Conservation (phyloP, 2,113 vertebrate species). For the Psettodes erumei region DNA sequence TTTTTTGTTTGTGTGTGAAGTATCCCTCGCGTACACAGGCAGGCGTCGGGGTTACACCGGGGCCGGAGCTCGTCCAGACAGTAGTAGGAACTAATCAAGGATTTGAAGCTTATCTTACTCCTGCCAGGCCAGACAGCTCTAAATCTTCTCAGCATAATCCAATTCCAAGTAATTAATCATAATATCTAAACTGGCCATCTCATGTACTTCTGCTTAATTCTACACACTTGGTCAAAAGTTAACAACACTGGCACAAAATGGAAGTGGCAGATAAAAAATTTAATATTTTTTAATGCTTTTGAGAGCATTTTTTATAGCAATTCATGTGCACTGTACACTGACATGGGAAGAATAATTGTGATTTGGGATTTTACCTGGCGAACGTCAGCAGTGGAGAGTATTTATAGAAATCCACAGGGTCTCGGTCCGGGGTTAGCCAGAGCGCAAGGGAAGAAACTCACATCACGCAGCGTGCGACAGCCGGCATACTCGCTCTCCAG, state of each 20-base stretch:
- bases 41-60: conserved; percentile 28
- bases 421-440: conserved; percentile 43
- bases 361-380: conserved; percentile 9
- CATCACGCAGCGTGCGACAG: conserved; percentile 35
- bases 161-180: conserved; percentile 66
- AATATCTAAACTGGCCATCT: conserved; percentile 36
- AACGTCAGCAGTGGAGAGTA: conserved; percentile 29
- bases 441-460: conserved; percentile 28
- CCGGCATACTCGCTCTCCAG: conserved; percentile 45
- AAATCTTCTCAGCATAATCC: conserved; percentile 72
- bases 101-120: conserved; percentile 73
- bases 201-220: background rate
- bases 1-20: background rate
- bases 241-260: background rate
- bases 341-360: background rate
- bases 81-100: conserved; percentile 58
- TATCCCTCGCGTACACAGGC: conserved; percentile 24
- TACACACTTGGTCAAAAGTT: conserved; percentile 4
- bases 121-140: conserved; percentile 62
- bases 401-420: conserved; percentile 55
- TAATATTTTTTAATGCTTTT: background rate
- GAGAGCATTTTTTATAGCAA: background rate
- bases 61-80: conserved; percentile 48
- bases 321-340: background rate
- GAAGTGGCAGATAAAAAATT: background rate